Evolutionary conservation across 2,113 vertebrate species (phyloP).

Genomic region (Chascanopsetta lugubris): DNA sequence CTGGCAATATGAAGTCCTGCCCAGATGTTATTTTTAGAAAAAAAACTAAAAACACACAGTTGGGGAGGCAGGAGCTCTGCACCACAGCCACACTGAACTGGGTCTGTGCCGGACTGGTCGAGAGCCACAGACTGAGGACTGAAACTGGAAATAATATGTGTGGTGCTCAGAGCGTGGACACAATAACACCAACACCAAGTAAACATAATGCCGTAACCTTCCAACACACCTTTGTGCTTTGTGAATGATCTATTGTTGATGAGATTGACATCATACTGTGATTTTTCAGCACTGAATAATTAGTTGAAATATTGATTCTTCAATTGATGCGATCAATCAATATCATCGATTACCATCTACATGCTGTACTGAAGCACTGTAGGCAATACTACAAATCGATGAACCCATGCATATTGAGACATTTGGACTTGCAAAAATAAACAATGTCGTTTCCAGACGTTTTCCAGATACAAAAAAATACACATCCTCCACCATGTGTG

Average conservation of each 20-base stretch:
- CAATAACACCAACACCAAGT: conserved; percentile 6
- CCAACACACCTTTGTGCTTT: background rate
- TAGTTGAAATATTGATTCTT: background rate
- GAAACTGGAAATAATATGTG: conserved; percentile 22
- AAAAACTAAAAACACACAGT: conserved; percentile 31
- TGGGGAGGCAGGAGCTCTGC: conserved; percentile 62
- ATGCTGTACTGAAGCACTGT: background rate
- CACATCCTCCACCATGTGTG: no score
- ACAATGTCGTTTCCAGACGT: background rate
- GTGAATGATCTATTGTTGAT: background rate
- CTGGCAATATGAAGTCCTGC: conserved; percentile 59
- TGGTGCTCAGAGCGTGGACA: background rate
- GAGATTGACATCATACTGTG: background rate
- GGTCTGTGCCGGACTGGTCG: conserved; percentile 54
- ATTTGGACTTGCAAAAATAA: background rate
- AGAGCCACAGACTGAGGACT: conserved; percentile 13
- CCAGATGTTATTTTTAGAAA: conserved; percentile 77
- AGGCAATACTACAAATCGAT: background rate
- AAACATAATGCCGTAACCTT: conserved; percentile 7
- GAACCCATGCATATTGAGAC: background rate
- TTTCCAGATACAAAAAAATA: no score
- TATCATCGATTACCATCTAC: background rate
- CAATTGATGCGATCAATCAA: background rate
- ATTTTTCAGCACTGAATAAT: background rate
- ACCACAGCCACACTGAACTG: conserved; percentile 62